Conservation (phyloP, 2,113 vertebrate species). For the Eulemur macaco region DNA sequence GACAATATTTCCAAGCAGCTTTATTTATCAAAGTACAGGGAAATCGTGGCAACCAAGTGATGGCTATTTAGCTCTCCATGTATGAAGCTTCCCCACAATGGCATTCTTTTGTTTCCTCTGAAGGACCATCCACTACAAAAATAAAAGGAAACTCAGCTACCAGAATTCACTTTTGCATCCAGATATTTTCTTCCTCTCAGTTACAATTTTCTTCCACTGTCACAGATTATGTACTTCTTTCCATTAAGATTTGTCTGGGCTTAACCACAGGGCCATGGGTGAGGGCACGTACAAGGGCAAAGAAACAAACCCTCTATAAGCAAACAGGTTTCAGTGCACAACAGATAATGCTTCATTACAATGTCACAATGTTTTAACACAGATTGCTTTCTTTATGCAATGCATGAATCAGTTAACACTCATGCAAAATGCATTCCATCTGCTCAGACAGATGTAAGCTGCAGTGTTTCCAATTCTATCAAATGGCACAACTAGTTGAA, state of each 20-base stretch:
- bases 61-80: background rate
- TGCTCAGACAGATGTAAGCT: constrained; percentile 66
- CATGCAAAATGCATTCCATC: constrained; percentile 58
- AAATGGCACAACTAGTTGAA: constrained; percentile 48
- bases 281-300: constrained; percentile 70
- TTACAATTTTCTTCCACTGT: constrained; percentile 76
- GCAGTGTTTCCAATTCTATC: constrained; percentile 48
- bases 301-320: constrained; percentile 26
- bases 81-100: background rate
- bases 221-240: constrained; percentile 64
- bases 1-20: background rate
- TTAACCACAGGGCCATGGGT: constrained; percentile 55
- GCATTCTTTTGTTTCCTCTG: background rate
- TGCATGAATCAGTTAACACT: constrained; percentile 53
- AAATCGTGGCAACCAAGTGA: background rate
- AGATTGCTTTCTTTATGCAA: constrained; percentile 48
- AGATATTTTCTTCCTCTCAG: background rate
- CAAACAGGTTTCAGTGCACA: constrained; percentile 45
- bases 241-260: constrained; percentile 51
- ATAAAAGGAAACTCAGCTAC: constrained; percentile 49
- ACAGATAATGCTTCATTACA: constrained; percentile 21
- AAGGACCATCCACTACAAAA: constrained; percentile 50
- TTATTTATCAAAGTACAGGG: background rate
- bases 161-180: constrained; percentile 55
- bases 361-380: constrained; percentile 16